Conservation (phyloP, 1,140 invertebrate species). For the Eriocheir sinensis region DNA sequence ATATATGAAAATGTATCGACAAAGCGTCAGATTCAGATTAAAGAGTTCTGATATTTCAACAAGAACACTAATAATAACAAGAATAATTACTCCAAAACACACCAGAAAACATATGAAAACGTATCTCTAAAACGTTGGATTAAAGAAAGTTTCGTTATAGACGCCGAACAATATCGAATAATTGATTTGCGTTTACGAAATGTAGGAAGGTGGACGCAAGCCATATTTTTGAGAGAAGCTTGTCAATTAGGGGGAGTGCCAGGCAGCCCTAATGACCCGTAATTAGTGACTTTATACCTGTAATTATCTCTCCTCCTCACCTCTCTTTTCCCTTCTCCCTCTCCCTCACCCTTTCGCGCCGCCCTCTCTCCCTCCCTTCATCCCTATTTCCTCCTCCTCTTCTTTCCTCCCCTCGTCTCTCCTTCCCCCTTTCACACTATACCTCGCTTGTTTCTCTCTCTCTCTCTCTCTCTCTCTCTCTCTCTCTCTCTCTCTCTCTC, state of each 20-base stretch:
- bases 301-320: conserved; percentile 24
- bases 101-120: too few species aligned
- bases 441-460: not conserved
- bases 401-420: not conserved
- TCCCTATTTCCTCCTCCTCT: not conserved
- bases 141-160: too few species aligned
- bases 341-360: not conserved
- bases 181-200: not conserved
- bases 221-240: conserved; percentile 16
- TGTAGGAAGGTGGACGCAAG: not conserved
- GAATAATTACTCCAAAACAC: too few species aligned
- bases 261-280: not conserved
- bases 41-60: too few species aligned
- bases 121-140: too few species aligned
- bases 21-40: too few species aligned
- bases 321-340: conserved; percentile 12
- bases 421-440: not conserved
- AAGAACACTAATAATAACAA: too few species aligned
- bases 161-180: not conserved
- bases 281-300: conserved; percentile 17
- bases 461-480: conserved; percentile 49
- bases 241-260: conserved; percentile 12
- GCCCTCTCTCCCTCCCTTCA: not conserved
- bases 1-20: too few species aligned
- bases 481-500: conserved; percentile 46